Base-by-base conservation (phyloP, 2,113 vertebrate genomes). In the Leptocoma aspasia region DNA sequence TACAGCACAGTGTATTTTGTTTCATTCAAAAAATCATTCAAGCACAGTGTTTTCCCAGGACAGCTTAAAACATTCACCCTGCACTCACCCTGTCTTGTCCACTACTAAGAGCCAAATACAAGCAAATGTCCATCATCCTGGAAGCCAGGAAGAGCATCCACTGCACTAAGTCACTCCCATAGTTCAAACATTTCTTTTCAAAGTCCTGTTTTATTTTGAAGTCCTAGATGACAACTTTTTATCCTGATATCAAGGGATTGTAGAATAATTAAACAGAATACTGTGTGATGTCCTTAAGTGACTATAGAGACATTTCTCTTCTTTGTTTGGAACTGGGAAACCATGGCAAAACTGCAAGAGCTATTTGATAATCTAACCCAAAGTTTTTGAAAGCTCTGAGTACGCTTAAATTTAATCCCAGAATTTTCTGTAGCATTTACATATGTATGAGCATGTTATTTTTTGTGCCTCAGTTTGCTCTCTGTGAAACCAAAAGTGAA, bases 151-250 rank as follows among this genome's bases (percentile, higher is more conserved):
- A 31, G 2, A 57, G 1, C 22, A 76, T 22, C 20, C 26, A 35
- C 11, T 63, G 17, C 0, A 0, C 4, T 39, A 15, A 61, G 16
- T 39, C 27, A 28, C 17, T 90, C 4, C 17, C 8, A 23, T 10
- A 8, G 5, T 64, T 82, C 27, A 72, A 78, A 69, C 5, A 37
- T 22, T 66, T 80, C 0, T 78, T 75, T 82, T 44, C 30, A 79
- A 88, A 82, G 1, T 26, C 7, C 2, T 1, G 0, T 50, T 65
- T 63, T 2, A 0, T 77, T 90, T 90, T 64, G 16, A 81, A 82
- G 39, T 47, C 11, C 9, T 78, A 27, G 10, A 28, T 60, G n/a
- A 28, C 24, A 76, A 11, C 14, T 7, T 75, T 82, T 76, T 39
- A 3, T 82, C 61, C 42, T 84, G 15, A 10, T 76, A 49, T 54